Percentiles rank a stretch among this genome's conserved stretches.
phyloP scores from a whole-genome alignment of 30 jellyfish, hydroid and myxozoan species.

The Aurelia aurita region DNA sequence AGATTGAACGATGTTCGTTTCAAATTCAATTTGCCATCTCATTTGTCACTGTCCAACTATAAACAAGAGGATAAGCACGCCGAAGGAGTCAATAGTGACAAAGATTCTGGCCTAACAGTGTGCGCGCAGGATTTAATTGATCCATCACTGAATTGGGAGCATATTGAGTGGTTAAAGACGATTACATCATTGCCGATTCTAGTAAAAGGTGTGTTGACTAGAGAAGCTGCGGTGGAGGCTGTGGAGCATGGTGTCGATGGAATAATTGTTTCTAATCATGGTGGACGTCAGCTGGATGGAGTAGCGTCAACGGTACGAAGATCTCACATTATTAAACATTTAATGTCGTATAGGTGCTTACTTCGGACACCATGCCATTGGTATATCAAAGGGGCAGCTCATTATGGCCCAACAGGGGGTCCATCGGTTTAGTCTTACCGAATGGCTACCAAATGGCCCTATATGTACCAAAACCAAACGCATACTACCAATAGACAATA shows the following conservation, averaged over 20 bases:
- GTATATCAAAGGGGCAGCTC: too few species aligned
- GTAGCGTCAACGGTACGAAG: constrained; percentile 85
- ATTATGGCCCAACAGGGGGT: too few species aligned
- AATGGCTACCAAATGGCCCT: too few species aligned
- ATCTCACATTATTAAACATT: neutral
- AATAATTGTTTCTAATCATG: constrained; percentile 93
- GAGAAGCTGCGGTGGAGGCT: constrained; percentile 86
- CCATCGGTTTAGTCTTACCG: too few species aligned
- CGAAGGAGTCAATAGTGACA: constrained; percentile 60
- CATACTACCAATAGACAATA: too few species aligned
- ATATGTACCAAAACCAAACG: too few species aligned
- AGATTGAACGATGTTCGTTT: constrained; percentile 52
- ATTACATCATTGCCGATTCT: constrained; percentile 70
- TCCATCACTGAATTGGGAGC: constrained; percentile 84
- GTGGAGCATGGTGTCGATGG: constrained; percentile 85
- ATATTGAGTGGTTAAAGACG: constrained; percentile 72
- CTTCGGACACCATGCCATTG: too few species aligned
- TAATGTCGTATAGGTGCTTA: neutral
- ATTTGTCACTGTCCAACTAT: constrained; percentile 53
- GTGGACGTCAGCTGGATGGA: constrained; percentile 95
- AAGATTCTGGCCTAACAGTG: constrained; percentile 75
- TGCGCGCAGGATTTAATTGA: constrained; percentile 51
- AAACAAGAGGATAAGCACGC: constrained; percentile 40
- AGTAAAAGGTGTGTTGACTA: constrained; percentile 79
- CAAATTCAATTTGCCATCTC: constrained; percentile 61